These are phyloP conservation scores for Diadophis punctatus DNA, from an alignment of 2,113 vertebrate species.

Conservation along the genomic window DNA sequence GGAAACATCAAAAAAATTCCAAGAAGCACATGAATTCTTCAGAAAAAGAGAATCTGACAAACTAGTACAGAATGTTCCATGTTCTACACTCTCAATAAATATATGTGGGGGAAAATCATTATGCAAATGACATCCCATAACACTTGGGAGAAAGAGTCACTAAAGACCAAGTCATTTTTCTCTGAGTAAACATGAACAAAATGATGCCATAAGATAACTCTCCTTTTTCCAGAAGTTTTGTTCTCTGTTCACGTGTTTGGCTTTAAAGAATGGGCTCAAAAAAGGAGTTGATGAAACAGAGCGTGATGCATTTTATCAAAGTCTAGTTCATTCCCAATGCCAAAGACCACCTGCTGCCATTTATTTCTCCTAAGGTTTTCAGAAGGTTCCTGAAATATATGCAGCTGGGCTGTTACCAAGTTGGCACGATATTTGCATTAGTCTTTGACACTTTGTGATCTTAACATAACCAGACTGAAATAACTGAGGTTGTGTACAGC, in stretches of 20 bases:
- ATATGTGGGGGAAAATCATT: background rate
- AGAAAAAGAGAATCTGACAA: background rate
- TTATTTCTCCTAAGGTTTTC: slow-evolving; percentile 1
- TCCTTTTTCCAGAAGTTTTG: background rate
- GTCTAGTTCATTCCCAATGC: background rate
- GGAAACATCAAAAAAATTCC: background rate
- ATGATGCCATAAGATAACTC: background rate
- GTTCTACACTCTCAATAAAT: background rate
- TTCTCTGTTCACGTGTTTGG: background rate
- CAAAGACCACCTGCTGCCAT: background rate
- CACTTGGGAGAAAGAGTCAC: background rate
- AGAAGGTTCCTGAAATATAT: slow-evolving; percentile 26
- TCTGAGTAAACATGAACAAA: background rate
- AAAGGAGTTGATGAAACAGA: background rate
- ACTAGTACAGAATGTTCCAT: background rate
- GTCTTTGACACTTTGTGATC: slow-evolving; percentile 53
- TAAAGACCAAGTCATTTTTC: background rate
- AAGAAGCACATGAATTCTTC: background rate
- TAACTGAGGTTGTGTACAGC: slow-evolving; percentile 43
- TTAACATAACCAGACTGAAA: slow-evolving; percentile 42
- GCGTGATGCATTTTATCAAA: background rate
- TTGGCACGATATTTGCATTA: slow-evolving; percentile 37
- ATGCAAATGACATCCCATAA: background rate
- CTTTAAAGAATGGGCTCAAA: background rate
- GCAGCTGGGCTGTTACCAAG: slow-evolving; percentile 32